phyloP scores from a whole-genome alignment of 35 echinoderm and acorn worm genomes.

The Diadema setosum region DNA sequence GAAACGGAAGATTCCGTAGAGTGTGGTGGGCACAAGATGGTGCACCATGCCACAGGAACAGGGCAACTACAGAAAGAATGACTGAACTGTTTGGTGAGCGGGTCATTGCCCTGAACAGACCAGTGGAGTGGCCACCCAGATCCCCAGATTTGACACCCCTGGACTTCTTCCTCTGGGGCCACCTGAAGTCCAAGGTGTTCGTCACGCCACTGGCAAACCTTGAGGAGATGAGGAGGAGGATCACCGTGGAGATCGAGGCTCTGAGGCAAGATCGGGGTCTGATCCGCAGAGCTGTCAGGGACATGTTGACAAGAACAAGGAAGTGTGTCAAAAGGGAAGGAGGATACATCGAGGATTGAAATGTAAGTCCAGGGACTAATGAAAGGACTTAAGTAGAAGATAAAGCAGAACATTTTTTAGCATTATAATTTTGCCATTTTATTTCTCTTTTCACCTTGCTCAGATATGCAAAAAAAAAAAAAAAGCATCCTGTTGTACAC shows the following conservation, averaged over 20 bases:
- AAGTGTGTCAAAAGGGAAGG: too few species aligned
- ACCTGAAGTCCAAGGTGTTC: constrained; percentile 19
- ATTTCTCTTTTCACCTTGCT: too few species aligned
- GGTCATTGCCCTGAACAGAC: not conserved
- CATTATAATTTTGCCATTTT: too few species aligned
- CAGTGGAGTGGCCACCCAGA: not conserved
- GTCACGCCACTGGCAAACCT: not conserved
- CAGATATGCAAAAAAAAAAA: too few species aligned
- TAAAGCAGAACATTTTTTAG: too few species aligned
- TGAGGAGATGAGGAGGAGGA: not conserved
- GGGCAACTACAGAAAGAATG: not conserved
- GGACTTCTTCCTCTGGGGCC: constrained; percentile 31
- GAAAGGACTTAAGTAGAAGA: too few species aligned
- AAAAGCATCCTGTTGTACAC: too few species aligned
- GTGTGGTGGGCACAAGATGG: constrained; percentile 15
- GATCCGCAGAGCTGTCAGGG: not conserved
- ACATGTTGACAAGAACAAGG: not conserved
- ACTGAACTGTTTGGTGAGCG: not conserved
- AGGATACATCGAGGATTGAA: not conserved
- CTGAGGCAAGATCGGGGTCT: not conserved
- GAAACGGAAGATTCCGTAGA: not conserved
- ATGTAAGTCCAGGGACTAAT: too few species aligned
- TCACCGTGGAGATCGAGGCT: not conserved
- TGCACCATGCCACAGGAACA: not conserved
- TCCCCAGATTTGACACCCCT: constrained; percentile 2